These are phyloP conservation scores for Ceraclea dissimilis DNA, from an alignment of 2,888 invertebrate genomes.

Conservation along the genomic window DNA sequence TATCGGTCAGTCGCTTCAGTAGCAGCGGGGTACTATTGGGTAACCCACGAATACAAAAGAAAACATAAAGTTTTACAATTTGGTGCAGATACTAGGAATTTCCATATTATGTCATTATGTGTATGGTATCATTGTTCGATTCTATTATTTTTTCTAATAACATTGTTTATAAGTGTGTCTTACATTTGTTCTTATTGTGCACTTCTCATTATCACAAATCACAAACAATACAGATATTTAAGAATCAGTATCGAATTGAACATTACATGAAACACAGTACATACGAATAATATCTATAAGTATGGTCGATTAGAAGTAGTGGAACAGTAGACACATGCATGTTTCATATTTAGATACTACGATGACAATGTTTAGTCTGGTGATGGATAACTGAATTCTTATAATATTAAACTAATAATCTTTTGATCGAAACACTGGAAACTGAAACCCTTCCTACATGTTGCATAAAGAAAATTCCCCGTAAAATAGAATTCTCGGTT, in stretches of 20 bases:
- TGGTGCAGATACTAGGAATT: constrained; percentile 6
- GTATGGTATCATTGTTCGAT: constrained; percentile 3
- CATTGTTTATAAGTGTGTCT: constrained; percentile 16
- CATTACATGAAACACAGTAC: neutral
- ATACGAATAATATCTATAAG: neutral
- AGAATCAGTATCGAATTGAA: neutral
- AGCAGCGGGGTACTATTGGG: constrained; percentile 15
- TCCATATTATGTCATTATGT: neutral
- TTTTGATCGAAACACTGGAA: too few relatives aligned
- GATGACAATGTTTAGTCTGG: too few relatives aligned
- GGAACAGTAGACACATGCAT: too few relatives aligned
- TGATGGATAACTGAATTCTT: too few relatives aligned
- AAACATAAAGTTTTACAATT: constrained; percentile 3
- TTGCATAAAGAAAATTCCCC: too few relatives aligned
- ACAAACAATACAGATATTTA: neutral
- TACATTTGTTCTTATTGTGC: constrained; percentile 6
- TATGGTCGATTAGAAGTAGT: too few relatives aligned
- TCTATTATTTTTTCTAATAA: too few relatives aligned
- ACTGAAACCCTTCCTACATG: too few relatives aligned
- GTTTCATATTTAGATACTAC: too few relatives aligned
- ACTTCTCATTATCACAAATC: constrained; percentile 4
- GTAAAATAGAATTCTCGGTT: too few relatives aligned
- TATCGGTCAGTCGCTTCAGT: constrained; percentile 21
- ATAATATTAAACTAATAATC: too few relatives aligned
- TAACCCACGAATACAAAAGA: constrained; percentile 12